Conservation (phyloP, 2,888 invertebrate genomes). For the Linyphia triangularis region DNA sequence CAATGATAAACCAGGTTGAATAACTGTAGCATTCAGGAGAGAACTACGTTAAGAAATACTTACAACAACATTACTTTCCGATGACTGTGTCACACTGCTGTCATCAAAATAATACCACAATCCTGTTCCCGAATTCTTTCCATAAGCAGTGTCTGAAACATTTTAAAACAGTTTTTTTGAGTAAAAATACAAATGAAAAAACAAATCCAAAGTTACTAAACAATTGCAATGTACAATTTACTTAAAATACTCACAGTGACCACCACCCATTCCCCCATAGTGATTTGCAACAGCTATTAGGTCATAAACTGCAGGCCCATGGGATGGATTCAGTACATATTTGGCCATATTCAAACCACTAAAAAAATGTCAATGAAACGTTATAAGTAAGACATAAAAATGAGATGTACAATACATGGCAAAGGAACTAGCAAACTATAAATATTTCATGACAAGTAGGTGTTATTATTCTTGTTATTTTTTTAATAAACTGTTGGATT, state of each 20-base stretch:
- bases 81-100: constrained; percentile 80
- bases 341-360: constrained; percentile 80
- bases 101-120: constrained; percentile 83
- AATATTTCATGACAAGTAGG: too few relatives aligned
- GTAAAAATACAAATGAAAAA: neutral
- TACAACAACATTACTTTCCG: constrained; percentile 81
- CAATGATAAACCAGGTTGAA: too few relatives aligned
- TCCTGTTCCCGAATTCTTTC: constrained; percentile 80
- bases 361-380: constrained; percentile 77
- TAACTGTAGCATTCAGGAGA: too few relatives aligned
- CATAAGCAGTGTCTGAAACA: constrained; percentile 81
- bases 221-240: neutral
- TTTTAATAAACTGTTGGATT: too few relatives aligned
- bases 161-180: neutral
- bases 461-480: too few relatives aligned
- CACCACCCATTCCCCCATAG: constrained; percentile 82
- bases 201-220: neutral
- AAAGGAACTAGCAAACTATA: too few relatives aligned
- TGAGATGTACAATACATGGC: neutral
- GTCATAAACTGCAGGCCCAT: constrained; percentile 81
- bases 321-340: constrained; percentile 80
- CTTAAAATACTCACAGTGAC: constrained; percentile 79
- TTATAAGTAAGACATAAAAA: neutral
- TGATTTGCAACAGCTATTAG: constrained; percentile 83
- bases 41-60: too few relatives aligned